Evolutionary conservation across 2,888 invertebrate genomes (phyloP).

Genomic region (Amblyjoppa proteus): DNA sequence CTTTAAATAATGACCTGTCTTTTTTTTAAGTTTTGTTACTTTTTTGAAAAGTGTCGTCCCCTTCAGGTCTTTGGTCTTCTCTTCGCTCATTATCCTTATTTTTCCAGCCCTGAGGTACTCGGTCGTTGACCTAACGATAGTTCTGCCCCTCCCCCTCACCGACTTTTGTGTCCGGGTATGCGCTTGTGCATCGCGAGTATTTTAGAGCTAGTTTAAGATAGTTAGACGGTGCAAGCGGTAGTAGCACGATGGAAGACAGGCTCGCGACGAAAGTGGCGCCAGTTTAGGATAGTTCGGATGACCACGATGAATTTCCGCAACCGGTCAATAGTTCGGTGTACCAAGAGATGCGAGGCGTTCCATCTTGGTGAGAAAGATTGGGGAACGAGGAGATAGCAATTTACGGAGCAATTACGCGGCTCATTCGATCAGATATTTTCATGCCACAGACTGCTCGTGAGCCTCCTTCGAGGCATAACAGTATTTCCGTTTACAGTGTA

Average conservation of each 20-base stretch:
- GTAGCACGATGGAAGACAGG: conserved; percentile 26
- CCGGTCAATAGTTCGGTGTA: conserved; percentile 67
- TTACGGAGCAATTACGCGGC: conserved; percentile 13
- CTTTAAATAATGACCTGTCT: too few species aligned
- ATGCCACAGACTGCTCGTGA: background rate
- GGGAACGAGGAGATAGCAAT: conserved; percentile 28
- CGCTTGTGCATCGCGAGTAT: conserved; percentile 10
- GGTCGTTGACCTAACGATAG: background rate
- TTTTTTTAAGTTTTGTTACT: too few species aligned
- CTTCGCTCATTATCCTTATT: background rate
- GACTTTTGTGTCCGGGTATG: background rate
- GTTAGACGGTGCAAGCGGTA: conserved; percentile 62
- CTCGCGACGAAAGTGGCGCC: conserved; percentile 30
- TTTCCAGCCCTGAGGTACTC: background rate
- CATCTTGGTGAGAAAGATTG: conserved; percentile 1
- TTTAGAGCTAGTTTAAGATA: conserved; percentile 47
- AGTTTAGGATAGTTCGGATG: conserved; percentile 75
- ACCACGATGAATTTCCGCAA: conserved; percentile 78
- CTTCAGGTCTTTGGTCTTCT: background rate
- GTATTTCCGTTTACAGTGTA: background rate
- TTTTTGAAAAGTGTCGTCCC: background rate
- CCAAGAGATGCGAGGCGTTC: conserved; percentile 37
- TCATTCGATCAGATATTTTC: conserved; percentile 16
- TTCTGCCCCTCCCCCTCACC: background rate
- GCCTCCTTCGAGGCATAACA: background rate